phyloP scores from a whole-genome alignment of 2,113 vertebrate genomes.

The Stomatorhinus ivindoensis region DNA sequence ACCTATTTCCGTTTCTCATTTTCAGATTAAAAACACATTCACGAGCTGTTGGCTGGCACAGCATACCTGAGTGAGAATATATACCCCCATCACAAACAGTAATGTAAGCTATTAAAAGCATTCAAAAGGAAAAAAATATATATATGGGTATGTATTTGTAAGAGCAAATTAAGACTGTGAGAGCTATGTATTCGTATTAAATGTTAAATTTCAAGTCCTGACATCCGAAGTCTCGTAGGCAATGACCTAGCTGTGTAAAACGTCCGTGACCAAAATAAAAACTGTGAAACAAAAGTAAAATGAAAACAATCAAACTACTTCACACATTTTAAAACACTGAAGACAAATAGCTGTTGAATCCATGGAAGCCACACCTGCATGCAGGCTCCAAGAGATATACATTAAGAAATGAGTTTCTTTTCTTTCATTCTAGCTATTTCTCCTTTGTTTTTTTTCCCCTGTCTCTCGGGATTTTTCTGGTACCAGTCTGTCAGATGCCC shows the following conservation, averaged over 20 bases:
- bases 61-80: constrained; percentile 99
- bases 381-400: constrained; percentile 83
- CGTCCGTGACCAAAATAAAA: constrained; percentile 56
- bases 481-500: constrained; percentile 23
- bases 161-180: constrained; percentile 83
- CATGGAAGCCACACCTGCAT: constrained; percentile 88
- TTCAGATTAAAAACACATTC: constrained; percentile 96
- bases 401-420: constrained; percentile 43
- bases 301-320: constrained; percentile 76
- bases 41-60: constrained; percentile 98
- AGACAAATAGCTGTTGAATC: constrained; percentile 97
- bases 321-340: constrained; percentile 93
- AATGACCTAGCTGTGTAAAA: constrained; percentile 77
- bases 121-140: constrained; percentile 66
- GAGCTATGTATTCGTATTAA: constrained; percentile 75
- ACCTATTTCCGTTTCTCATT: constrained; percentile 53
- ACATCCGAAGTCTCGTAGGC: constrained; percentile 82
- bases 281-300: constrained; percentile 54
- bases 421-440: constrained; percentile 26
- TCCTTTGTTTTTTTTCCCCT: constrained; percentile 25
- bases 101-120: constrained; percentile 86
- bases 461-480: constrained; percentile 13
- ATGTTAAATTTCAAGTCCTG: constrained; percentile 87
- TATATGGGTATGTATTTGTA: constrained; percentile 38
- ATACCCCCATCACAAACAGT: constrained; percentile 89